These are phyloP conservation scores for Perodicticus potto DNA, from an alignment of 2,797 vertebrate genomes.

Conservation along the genomic window DNA sequence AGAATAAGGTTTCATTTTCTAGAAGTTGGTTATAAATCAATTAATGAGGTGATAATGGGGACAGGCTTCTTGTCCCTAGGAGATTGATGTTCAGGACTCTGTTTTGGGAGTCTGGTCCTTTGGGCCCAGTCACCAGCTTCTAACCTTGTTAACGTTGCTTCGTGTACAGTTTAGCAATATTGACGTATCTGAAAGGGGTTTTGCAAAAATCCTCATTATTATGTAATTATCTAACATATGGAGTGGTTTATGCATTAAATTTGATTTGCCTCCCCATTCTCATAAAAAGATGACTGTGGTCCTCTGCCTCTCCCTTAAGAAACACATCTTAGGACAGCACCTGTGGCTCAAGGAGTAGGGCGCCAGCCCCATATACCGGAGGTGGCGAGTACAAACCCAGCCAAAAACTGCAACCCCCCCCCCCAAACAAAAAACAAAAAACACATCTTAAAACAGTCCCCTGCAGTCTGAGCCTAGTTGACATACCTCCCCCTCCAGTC, in stretches of 20 bases:
- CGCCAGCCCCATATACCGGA: too few relatives aligned
- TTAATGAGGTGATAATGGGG: neutral
- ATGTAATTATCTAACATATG: constrained; percentile 11
- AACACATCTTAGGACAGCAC: neutral
- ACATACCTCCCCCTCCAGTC: neutral
- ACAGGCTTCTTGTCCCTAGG: neutral
- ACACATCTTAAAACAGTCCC: neutral
- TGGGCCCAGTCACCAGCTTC: neutral
- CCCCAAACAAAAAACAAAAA: too few relatives aligned
- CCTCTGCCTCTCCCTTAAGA: neutral
- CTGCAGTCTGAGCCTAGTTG: neutral
- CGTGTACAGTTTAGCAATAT: neutral
- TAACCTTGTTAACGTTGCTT: neutral
- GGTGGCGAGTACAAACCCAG: too few relatives aligned
- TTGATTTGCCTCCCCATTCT: neutral
- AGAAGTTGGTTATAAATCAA: constrained; percentile 9
- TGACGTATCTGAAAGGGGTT: neutral
- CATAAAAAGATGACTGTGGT: neutral
- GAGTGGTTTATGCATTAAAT: neutral
- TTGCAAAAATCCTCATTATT: constrained; percentile 45
- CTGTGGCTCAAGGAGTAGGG: too few relatives aligned
- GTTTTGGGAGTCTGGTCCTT: constrained; percentile 29
- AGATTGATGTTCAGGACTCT: neutral
- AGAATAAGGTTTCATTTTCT: constrained; percentile 26
- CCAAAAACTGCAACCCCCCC: too few relatives aligned